These are phyloP conservation scores for Diloba caeruleocephala DNA, from an alignment of 2,888 invertebrate genomes.

Conservation along the genomic window DNA sequence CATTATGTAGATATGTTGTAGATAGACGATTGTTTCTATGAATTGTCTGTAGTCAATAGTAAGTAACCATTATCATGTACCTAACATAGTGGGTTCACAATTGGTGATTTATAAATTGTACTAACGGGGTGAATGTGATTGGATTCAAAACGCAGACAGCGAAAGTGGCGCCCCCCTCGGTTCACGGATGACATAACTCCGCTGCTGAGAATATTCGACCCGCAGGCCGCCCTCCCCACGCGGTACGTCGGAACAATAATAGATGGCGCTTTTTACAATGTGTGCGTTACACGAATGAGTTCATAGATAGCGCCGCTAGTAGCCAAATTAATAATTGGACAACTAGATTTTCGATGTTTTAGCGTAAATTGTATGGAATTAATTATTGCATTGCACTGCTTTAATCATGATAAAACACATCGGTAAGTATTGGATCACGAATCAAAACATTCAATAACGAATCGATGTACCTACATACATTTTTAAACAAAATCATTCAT, in stretches of 20 bases:
- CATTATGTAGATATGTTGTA: constrained; percentile 60
- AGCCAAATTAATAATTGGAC: constrained; percentile 32
- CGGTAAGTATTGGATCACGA: constrained; percentile 45
- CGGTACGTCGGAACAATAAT: constrained; percentile 85
- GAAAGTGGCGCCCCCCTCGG: constrained; percentile 95
- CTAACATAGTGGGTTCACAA: constrained; percentile 57
- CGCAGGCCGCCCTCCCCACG: constrained; percentile 89
- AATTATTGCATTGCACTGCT: constrained; percentile 59
- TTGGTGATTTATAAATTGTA: constrained; percentile 56
- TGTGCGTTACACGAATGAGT: constrained; percentile 71
- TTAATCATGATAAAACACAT: constrained; percentile 40
- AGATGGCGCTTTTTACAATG: constrained; percentile 82
- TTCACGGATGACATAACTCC: constrained; percentile 94
- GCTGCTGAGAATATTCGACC: constrained; percentile 94
- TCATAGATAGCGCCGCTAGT: constrained; percentile 76
- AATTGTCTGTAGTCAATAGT: constrained; percentile 58
- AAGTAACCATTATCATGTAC: constrained; percentile 60
- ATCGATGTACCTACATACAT: constrained; percentile 30
- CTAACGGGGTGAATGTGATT: constrained; percentile 69
- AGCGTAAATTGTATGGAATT: constrained; percentile 34
- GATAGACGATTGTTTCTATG: constrained; percentile 51
- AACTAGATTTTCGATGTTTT: constrained; percentile 37
- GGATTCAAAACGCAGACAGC: constrained; percentile 89
- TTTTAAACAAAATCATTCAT: constrained; percentile 42
- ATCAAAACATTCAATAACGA: constrained; percentile 25